Conservation (phyloP, 1,140 invertebrate genomes). For the Drosophila sp. region DNA sequence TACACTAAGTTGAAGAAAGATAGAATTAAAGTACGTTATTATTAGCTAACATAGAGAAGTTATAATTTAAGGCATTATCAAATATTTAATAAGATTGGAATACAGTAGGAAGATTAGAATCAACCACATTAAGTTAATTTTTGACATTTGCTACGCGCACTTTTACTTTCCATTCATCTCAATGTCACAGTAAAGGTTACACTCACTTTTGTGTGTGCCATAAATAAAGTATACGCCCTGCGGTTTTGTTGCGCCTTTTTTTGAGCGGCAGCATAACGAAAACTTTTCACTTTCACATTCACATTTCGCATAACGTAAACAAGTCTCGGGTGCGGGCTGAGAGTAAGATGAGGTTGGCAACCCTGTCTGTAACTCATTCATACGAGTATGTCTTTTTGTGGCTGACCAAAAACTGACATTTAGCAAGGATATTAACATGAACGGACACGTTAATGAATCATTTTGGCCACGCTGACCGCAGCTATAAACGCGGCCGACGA, state of each 20-base stretch:
- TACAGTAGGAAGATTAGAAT: too few species aligned
- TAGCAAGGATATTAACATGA: slow-evolving; percentile 61
- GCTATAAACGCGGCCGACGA: slow-evolving; percentile 27
- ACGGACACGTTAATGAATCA: slow-evolving; percentile 57
- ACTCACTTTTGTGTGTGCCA: slow-evolving; percentile 11
- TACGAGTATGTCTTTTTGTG: slow-evolving; percentile 25
- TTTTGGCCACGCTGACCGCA: slow-evolving; percentile 45
- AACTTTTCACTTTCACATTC: slow-evolving; percentile 44
- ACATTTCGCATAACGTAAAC: slow-evolving; percentile 22
- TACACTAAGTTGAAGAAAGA: background rate
- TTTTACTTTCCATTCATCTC: slow-evolving; percentile 16
- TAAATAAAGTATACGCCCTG: slow-evolving; percentile 45
- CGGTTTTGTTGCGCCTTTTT: slow-evolving; percentile 25
- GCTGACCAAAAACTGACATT: slow-evolving; percentile 51
- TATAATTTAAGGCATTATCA: too few species aligned
- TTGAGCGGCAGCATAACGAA: slow-evolving; percentile 24
- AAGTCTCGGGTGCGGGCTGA: slow-evolving; percentile 5
- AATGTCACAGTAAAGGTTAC: slow-evolving; percentile 21
- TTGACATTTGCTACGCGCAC: background rate
- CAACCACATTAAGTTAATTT: too few species aligned
- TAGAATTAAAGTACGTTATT: too few species aligned
- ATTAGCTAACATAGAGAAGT: too few species aligned
- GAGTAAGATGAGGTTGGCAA: background rate
- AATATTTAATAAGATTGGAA: too few species aligned
- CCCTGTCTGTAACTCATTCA: slow-evolving; percentile 18